A percentile compares a stretch with the other conserved stretches of the same genome.
Conservation (phyloP, 2,888 invertebrate genomes). For the Tillus elongatus region DNA sequence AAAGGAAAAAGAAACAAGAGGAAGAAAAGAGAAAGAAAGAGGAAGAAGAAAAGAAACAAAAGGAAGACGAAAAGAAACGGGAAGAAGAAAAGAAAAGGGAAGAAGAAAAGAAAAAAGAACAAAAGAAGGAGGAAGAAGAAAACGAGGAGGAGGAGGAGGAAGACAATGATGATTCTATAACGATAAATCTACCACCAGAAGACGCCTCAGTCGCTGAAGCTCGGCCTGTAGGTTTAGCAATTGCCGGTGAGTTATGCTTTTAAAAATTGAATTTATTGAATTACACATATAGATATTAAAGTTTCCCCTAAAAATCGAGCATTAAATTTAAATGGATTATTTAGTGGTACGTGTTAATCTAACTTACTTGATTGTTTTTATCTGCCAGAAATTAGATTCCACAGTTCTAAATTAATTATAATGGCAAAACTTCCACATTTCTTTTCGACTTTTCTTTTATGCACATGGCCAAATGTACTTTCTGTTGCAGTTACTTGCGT, state of each 20-base stretch:
- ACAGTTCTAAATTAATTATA: too few relatives aligned
- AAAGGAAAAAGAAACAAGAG: constrained; percentile 17
- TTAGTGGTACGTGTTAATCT: too few relatives aligned
- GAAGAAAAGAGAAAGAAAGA: constrained; percentile 19
- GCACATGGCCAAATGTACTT: too few relatives aligned
- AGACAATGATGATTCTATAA: constrained; percentile 38
- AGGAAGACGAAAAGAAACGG: constrained; percentile 18
- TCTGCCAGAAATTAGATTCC: too few relatives aligned
- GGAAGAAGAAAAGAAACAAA: constrained; percentile 23
- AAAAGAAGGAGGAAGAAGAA: constrained; percentile 24
- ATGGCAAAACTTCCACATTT: too few relatives aligned
- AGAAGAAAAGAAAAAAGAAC: constrained; percentile 20
- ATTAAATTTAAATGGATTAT: too few relatives aligned
- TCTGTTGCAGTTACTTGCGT: too few relatives aligned
- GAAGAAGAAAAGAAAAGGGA: constrained; percentile 25
- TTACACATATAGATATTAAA: too few relatives aligned
- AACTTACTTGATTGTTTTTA: neutral
- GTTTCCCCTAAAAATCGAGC: too few relatives aligned
- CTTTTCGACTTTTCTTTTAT: too few relatives aligned
- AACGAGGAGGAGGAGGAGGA: constrained; percentile 33
- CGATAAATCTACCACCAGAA: constrained; percentile 47
- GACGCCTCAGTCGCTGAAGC: constrained; percentile 65
- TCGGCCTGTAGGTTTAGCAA: constrained; percentile 56
- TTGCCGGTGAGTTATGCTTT: constrained; percentile 35
- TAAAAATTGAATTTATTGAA: too few relatives aligned